These are phyloP conservation scores for Saguinus midas DNA, from an alignment of 2,113 vertebrate genomes.

Conservation along the genomic window DNA sequence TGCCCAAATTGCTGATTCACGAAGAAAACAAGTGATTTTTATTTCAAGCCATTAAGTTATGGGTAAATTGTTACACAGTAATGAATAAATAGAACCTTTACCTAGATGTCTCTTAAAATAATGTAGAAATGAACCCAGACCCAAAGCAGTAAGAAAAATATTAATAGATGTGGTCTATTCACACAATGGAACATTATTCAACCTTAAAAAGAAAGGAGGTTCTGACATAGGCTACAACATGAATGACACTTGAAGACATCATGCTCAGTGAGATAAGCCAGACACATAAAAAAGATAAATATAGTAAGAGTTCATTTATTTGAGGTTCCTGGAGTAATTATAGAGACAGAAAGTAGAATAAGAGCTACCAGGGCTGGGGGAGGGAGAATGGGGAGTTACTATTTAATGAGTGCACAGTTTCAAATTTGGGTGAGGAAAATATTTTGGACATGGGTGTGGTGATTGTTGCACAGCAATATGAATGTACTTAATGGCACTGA, in stretches of 20 bases:
- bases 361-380: background rate
- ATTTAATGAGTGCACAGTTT: background rate
- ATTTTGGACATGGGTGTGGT: background rate
- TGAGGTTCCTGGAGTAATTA: background rate
- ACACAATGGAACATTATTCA: background rate
- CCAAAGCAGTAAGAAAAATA: background rate
- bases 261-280: background rate
- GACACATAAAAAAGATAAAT: background rate
- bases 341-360: background rate
- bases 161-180: background rate
- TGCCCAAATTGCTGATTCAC: background rate
- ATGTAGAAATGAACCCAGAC: background rate
- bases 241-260: background rate
- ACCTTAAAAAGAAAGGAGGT: background rate
- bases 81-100: background rate
- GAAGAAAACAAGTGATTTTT: background rate
- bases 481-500: background rate
- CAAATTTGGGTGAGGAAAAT: background rate
- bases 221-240: background rate
- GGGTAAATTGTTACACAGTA: background rate
- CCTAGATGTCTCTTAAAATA: background rate
- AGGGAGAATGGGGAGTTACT: background rate
- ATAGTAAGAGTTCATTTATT: background rate
- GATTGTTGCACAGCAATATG: accelerated
- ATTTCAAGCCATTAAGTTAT: background rate